Evolutionary conservation across 2,113 vertebrate species (phyloP), one percentile per base, ranked within the genome.

Genomic region (Drymodes brunneopygia): DNA sequence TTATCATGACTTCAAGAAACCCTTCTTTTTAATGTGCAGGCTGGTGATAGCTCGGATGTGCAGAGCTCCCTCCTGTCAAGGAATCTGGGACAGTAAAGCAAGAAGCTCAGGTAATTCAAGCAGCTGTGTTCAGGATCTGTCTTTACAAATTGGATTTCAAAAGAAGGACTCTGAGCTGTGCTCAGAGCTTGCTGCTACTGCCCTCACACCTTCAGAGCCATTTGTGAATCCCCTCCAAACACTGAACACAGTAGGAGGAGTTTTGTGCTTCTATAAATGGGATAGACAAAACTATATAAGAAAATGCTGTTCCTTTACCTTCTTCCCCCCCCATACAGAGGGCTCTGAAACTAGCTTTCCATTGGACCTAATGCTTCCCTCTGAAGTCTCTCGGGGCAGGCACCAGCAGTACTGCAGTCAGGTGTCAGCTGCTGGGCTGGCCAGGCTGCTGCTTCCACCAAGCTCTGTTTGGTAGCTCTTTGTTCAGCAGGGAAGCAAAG

Each of bases 221-320:
- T 4, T 2, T 5, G 21, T 1, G 3, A 45, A 36, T 65, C 8
- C 14, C 11, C 21, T 67, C 44, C 4, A 3, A 62, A 31, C 10
- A 45, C 25, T 33, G 58, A 50, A 47, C n/a, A 13, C 21, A 18
- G 28, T 0, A 1, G 16, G 15, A 64, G 19, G 24, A 50, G 13
- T 31, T 82, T 31, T 64, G 25, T 67, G 35, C 15, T 69, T 23
- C 42, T 90, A 38, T 20, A 45, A 79, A 13, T 12, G 38, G 29
- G 15, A 66, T 25, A 65, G 56, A 31, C 31, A 79, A 45, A 38
- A 60, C 21, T 28, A 6, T 3, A 1, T 12, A 44, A 58, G 38
- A 50, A 81, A 83, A 51, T n/a, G 11, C 2, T 4, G 7, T 44
- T 53, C 51, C n/a, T 82, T 82, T 60, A 19, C n/a, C 33, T 81